These are phyloP conservation scores for Periophthalmus modestus DNA, from an alignment of 2,113 vertebrate genomes.

Conservation along the genomic window DNA sequence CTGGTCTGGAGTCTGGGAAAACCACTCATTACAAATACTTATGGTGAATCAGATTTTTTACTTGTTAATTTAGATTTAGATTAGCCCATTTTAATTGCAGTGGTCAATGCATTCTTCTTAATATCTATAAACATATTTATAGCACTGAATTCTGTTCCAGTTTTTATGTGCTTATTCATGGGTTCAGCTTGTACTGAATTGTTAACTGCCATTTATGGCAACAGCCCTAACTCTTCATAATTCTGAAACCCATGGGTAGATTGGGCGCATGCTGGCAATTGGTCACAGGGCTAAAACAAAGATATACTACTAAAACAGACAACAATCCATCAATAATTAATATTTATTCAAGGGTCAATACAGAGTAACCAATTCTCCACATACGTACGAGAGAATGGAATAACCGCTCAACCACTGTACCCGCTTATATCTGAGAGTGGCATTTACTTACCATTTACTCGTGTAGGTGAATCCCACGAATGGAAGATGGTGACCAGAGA, in stretches of 20 bases:
- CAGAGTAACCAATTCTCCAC: not conserved
- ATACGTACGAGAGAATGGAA: too few relatives aligned
- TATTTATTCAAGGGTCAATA: not conserved
- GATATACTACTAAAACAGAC: not conserved
- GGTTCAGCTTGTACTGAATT: too few relatives aligned
- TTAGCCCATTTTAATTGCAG: not conserved
- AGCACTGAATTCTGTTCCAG: too few relatives aligned
- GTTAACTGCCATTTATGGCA: too few relatives aligned
- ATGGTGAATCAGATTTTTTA: not conserved
- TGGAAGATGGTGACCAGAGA: slow-evolving; percentile 97
- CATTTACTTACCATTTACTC: slow-evolving; percentile 90
- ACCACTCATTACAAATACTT: slow-evolving; percentile 2
- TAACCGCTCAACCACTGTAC: too few relatives aligned
- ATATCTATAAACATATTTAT: not conserved
- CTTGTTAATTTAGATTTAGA: not conserved
- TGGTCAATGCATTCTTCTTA: not conserved
- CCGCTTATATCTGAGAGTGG: not conserved
- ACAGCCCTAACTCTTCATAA: too few relatives aligned
- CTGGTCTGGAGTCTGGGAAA: slow-evolving; percentile 13
- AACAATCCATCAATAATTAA: not conserved
- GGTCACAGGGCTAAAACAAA: not conserved
- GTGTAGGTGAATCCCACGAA: slow-evolving; percentile 98
- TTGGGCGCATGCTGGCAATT: too few relatives aligned
- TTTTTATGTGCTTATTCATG: too few relatives aligned
- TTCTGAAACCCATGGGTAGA: too few relatives aligned